Evolutionary conservation across 2,797 vertebrate genomes (phyloP), one percentile per base, ranked within the genome.

Genomic region (Hafferia zeledoni): DNA sequence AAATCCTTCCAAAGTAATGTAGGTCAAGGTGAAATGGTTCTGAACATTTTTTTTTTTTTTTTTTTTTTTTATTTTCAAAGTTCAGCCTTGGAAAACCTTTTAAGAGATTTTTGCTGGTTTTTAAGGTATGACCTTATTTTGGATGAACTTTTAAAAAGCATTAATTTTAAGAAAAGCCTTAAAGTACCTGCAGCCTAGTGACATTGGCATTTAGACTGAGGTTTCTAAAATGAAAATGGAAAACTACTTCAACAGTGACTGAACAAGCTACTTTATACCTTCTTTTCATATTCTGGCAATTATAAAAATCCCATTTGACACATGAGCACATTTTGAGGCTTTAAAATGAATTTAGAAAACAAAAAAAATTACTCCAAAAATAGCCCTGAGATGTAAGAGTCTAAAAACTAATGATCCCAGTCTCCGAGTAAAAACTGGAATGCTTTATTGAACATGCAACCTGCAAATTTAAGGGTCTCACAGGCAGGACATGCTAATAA

Each of bases 161-260:
- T 82, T 93, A 46, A 63, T 88, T 92, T 82, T 74, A 83, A 90
- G 78, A 90, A 91, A 76, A 90, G 11, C 8, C 37, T 82, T 87
- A 84, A 87, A 33, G 88, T 77, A 56, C n/a, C 46, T 85, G 31
- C 14, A 74, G 61, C 78, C 59, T 76, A 63, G 25, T 93, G 83
- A 63, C 75, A 70, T 1, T 78, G 83, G n/a, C 43, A 75, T 93
- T 95, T 92, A 71, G 30, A 55, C 24, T 47, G 35, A 90, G 37
- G 43, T 77, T 92, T 90, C 67, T 28, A 89, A 95, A 84, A 87
- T 82, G 56, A 63, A 94, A 87, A 67, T 82, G 31, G 23, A 87
- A 89, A 94, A 80, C 37, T 85, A n/a, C 31, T 71, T 65, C 31
- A 87, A 78, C 39, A 56, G 52, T 64, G 24, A 46, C 30, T 77